Percentiles rank a stretch among this genome's conserved stretches.
Evolutionary conservation across 2,888 invertebrate species (phyloP).

Genomic region (Philopedon plagiatum): DNA sequence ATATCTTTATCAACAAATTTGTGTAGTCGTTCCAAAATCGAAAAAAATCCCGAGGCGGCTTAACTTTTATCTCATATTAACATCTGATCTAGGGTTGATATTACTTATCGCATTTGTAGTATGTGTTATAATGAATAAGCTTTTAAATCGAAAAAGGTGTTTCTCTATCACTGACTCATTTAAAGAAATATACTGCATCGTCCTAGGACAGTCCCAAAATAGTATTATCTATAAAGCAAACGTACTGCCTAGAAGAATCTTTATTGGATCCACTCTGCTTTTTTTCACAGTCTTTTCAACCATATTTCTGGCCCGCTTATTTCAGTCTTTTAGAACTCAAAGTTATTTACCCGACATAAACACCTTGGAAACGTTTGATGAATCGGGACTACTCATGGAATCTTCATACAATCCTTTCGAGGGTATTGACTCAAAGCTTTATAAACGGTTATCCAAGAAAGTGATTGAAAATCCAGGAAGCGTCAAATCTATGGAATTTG

Average conservation of each 20-base stretch:
- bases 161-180: background rate
- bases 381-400: constrained; percentile 64
- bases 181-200: constrained; percentile 13
- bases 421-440: constrained; percentile 27
- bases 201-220: background rate
- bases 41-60: constrained; percentile 66
- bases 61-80: constrained; percentile 55
- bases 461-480: background rate
- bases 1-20: constrained; percentile 65
- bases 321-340: constrained; percentile 65
- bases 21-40: constrained; percentile 68
- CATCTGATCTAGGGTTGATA: background rate
- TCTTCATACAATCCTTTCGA: constrained; percentile 59
- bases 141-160: background rate
- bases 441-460: constrained; percentile 31
- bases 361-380: constrained; percentile 66
- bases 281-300: constrained; percentile 57
- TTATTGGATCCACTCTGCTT: background rate
- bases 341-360: constrained; percentile 68
- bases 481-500: background rate
- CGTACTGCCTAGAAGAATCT: background rate
- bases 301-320: constrained; percentile 67
- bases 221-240: background rate
- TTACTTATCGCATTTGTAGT: background rate
- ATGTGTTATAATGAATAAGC: background rate